These are phyloP conservation scores for Marmota monax DNA, from an alignment of 2,113 vertebrate genomes.

Conservation along the genomic window DNA sequence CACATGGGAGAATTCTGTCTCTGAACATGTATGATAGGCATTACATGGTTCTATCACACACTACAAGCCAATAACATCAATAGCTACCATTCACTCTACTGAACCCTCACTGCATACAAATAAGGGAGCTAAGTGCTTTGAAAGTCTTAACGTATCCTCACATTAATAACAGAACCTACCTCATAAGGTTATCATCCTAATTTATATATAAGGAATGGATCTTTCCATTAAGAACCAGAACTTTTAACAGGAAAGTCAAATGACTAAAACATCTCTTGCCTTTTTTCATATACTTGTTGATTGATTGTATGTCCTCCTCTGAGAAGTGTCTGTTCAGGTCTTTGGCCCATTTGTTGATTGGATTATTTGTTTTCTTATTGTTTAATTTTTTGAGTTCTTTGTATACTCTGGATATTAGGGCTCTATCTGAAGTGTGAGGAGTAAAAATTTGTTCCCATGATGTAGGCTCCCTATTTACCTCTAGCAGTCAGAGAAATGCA, in stretches of 20 bases:
- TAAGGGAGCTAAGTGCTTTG: not conserved
- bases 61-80: not conserved
- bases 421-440: too few relatives aligned
- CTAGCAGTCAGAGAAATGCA: too few relatives aligned
- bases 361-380: too few relatives aligned
- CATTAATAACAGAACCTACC: not conserved
- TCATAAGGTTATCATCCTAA: not conserved
- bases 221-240: conserved; percentile 1
- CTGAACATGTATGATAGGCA: not conserved
- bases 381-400: too few relatives aligned
- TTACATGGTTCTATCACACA: not conserved
- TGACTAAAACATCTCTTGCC: not conserved
- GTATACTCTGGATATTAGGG: too few relatives aligned
- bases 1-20: not conserved
- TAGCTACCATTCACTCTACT: not conserved
- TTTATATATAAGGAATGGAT: conserved; percentile 13
- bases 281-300: too few relatives aligned
- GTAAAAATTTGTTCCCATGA: too few relatives aligned
- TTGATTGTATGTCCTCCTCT: too few relatives aligned
- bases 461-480: too few relatives aligned
- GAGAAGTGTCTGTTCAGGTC: too few relatives aligned
- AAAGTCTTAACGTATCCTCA: not conserved
- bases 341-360: too few relatives aligned
- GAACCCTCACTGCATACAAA: not conserved
- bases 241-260: conserved; percentile 10